phyloP scores from a whole-genome alignment of 2,888 invertebrate genomes.

The Ethmia dodecea region DNA sequence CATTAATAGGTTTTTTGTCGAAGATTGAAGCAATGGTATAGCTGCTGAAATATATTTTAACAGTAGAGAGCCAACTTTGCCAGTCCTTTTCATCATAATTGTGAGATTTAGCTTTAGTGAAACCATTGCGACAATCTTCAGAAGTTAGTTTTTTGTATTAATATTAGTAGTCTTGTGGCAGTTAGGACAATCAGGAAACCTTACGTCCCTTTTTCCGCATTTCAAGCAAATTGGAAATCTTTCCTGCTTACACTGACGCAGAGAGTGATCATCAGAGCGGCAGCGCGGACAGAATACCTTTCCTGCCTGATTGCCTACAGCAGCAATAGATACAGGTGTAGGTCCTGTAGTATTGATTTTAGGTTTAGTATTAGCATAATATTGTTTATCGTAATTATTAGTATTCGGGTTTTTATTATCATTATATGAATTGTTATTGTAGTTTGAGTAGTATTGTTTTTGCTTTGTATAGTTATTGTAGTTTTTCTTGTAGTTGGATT shows the following conservation, averaged over 20 bases:
- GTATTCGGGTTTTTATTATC: background rate
- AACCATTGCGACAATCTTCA: slow-evolving; percentile 9
- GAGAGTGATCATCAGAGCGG: slow-evolving; percentile 10
- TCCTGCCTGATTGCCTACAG: background rate
- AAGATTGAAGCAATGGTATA: slow-evolving; percentile 17
- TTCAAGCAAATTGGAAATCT: slow-evolving; percentile 17
- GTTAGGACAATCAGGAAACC: slow-evolving; percentile 12
- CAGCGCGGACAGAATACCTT: slow-evolving; percentile 16
- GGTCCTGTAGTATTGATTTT: background rate
- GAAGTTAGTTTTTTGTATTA: slow-evolving; percentile 16
- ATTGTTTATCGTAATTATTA: background rate
- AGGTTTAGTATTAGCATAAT: background rate
- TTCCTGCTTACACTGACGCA: slow-evolving; percentile 8
- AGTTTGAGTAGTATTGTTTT: background rate
- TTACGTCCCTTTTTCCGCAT: slow-evolving; percentile 16
- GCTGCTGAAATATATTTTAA: slow-evolving; percentile 10
- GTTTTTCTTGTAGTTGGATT: slow-evolving; percentile 5
- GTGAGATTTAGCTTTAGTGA: background rate
- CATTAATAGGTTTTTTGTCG: slow-evolving; percentile 6
- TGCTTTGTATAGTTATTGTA: background rate
- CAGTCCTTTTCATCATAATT: slow-evolving; percentile 11
- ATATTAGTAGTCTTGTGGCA: slow-evolving; percentile 4
- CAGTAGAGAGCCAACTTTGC: slow-evolving; percentile 12
- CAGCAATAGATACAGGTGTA: background rate
- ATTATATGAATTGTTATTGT: background rate